phyloP scores from a whole-genome alignment of 1,140 invertebrate genomes.

The Drosophila ohnishii region DNA sequence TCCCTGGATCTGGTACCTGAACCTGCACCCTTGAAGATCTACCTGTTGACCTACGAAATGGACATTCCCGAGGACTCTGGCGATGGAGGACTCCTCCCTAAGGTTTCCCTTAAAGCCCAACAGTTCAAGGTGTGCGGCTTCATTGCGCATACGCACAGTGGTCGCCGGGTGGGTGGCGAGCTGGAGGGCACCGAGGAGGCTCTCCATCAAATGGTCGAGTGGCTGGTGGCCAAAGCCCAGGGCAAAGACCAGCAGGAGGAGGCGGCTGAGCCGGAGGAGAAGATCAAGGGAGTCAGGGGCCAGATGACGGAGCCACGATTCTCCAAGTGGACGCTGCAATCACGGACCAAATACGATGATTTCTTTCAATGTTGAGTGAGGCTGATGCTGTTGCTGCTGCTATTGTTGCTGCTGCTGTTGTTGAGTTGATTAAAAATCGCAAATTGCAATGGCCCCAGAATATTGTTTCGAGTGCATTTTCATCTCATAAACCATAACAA shows the following conservation, averaged over 20 bases:
- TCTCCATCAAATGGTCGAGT: slow-evolving; percentile 44
- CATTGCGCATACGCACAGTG: slow-evolving; percentile 54
- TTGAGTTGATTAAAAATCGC: slow-evolving; percentile 50
- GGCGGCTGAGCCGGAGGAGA: neutral
- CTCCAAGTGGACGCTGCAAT: slow-evolving; percentile 24
- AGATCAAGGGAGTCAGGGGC: neutral
- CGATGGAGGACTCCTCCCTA: slow-evolving; percentile 6
- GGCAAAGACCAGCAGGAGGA: neutral
- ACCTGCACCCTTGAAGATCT: slow-evolving; percentile 7
- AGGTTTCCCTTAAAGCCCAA: slow-evolving; percentile 30
- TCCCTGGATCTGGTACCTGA: slow-evolving; percentile 9
- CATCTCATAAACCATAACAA: slow-evolving; percentile 71
- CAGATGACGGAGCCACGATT: slow-evolving; percentile 31
- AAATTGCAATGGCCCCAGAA: slow-evolving; percentile 48
- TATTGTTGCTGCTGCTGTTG: neutral
- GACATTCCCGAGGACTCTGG: neutral
- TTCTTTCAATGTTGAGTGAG: slow-evolving; percentile 57
- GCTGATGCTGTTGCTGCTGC: neutral
- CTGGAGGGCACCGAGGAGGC: slow-evolving; percentile 30
- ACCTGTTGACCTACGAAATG: slow-evolving; percentile 40
- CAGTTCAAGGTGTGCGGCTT: slow-evolving; percentile 54
- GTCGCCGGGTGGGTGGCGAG: slow-evolving; percentile 45
- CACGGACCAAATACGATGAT: slow-evolving; percentile 46
- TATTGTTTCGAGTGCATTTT: slow-evolving; percentile 74
- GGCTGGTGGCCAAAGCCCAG: slow-evolving; percentile 33